Percentiles rank a stretch among this genome's conserved stretches.
Evolutionary conservation across 2,888 invertebrate species (phyloP).

Genomic region (Asteroscopus sphinx): DNA sequence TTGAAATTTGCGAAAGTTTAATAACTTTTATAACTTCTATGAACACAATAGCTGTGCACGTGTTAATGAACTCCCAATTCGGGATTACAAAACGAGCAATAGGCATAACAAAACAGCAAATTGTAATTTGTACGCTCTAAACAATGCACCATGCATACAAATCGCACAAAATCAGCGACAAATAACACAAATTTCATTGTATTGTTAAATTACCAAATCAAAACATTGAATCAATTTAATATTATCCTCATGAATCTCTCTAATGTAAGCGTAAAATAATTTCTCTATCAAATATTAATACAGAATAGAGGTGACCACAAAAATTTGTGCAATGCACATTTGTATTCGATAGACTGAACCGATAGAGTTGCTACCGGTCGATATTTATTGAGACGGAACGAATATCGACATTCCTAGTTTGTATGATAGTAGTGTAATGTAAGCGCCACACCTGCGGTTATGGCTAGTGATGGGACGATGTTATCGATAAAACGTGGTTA

Average conservation of each 20-base stretch:
- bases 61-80: too few species aligned
- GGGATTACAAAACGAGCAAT: neutral
- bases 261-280: slow-evolving; percentile 16
- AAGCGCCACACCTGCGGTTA: slow-evolving; percentile 77
- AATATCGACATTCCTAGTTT: slow-evolving; percentile 74
- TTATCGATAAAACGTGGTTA: slow-evolving; percentile 27
- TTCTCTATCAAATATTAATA: slow-evolving; percentile 19
- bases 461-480: slow-evolving; percentile 55
- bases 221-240: slow-evolving; percentile 34
- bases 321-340: slow-evolving; percentile 48
- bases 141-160: slow-evolving; percentile 17
- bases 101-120: slow-evolving; percentile 20
- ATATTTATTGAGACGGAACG: slow-evolving; percentile 72
- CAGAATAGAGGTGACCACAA: slow-evolving; percentile 51
- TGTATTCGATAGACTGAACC: slow-evolving; percentile 59
- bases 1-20: too few species aligned
- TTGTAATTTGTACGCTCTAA: slow-evolving; percentile 6
- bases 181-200: slow-evolving; percentile 27
- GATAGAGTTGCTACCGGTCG: slow-evolving; percentile 71
- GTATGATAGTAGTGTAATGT: slow-evolving; percentile 64
- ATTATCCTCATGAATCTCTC: slow-evolving; percentile 13
- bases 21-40: too few species aligned
- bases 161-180: slow-evolving; percentile 25
- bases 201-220: slow-evolving; percentile 19
- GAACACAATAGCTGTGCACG: too few species aligned